A percentile compares a stretch with the other conserved stretches of the same genome.
These are phyloP conservation scores for Luperina nickerlii DNA, from an alignment of 2,888 invertebrate genomes.

Conservation along the genomic window DNA sequence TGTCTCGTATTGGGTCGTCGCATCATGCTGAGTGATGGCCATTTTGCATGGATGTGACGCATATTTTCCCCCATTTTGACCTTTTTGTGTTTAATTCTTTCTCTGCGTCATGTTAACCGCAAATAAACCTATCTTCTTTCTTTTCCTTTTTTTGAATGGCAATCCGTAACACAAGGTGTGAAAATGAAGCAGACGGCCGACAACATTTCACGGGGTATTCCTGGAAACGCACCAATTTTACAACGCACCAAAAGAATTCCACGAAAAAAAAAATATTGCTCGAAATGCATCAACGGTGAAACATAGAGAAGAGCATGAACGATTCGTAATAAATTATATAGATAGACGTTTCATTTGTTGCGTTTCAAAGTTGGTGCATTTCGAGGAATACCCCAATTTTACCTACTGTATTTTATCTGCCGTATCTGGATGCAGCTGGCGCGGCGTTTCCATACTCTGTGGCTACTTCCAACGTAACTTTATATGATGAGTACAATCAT, in stretches of 20 bases:
- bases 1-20: not conserved
- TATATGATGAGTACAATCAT: constrained; percentile 32
- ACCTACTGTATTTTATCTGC: not conserved
- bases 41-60: not conserved
- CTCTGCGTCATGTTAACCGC: not conserved
- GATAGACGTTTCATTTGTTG: too few relatives aligned
- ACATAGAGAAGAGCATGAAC: too few relatives aligned
- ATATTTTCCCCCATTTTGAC: not conserved
- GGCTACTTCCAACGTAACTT: constrained; percentile 48
- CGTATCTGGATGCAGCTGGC: not conserved
- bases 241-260: too few relatives aligned
- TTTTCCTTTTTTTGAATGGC: not conserved
- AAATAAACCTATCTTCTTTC: not conserved
- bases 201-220: not conserved
- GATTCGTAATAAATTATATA: too few relatives aligned
- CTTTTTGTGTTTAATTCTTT: not conserved
- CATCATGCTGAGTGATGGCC: not conserved
- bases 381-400: not conserved
- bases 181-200: not conserved
- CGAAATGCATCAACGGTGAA: too few relatives aligned
- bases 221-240: too few relatives aligned
- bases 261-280: too few relatives aligned
- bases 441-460: not conserved
- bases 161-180: not conserved
- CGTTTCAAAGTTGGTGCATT: too few relatives aligned